These are phyloP conservation scores for Timema podura DNA, from an alignment of 2,888 invertebrate genomes.

Conservation along the genomic window DNA sequence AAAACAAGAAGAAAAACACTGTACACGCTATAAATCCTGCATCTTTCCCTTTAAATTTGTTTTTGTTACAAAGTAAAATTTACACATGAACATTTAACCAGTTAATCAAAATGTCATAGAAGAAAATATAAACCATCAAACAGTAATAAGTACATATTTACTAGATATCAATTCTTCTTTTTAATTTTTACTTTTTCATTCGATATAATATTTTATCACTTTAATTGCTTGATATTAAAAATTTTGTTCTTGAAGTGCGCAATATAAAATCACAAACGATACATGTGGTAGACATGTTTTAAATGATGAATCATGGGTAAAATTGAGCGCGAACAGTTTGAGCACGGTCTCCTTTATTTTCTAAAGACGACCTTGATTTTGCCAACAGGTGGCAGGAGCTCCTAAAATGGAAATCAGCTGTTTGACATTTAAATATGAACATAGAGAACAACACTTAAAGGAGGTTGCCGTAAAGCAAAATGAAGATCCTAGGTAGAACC, in stretches of 20 bases:
- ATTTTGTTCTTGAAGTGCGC: slow-evolving; percentile 23
- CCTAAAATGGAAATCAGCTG: slow-evolving; percentile 12
- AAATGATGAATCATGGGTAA: slow-evolving; percentile 30
- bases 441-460: too few relatives aligned
- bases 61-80: slow-evolving; percentile 24
- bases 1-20: too few relatives aligned
- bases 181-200: slow-evolving; percentile 13
- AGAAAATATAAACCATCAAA: slow-evolving; percentile 1
- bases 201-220: slow-evolving; percentile 20
- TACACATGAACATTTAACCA: slow-evolving; percentile 21
- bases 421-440: neutral
- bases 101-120: slow-evolving; percentile 17
- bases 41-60: slow-evolving; percentile 24
- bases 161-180: too few relatives aligned
- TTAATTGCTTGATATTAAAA: slow-evolving; percentile 17
- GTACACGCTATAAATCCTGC: too few relatives aligned
- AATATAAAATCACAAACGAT: slow-evolving; percentile 25
- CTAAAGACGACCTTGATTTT: slow-evolving; percentile 15
- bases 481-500: too few relatives aligned
- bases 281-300: slow-evolving; percentile 29
- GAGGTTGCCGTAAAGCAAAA: too few relatives aligned
- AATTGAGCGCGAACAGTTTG: slow-evolving; percentile 29
- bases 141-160: neutral
- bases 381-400: slow-evolving; percentile 14
- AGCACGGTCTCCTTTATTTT: slow-evolving; percentile 21